phyloP scores from a whole-genome alignment of 2,113 vertebrate genomes.

The Eublepharis macularius region DNA sequence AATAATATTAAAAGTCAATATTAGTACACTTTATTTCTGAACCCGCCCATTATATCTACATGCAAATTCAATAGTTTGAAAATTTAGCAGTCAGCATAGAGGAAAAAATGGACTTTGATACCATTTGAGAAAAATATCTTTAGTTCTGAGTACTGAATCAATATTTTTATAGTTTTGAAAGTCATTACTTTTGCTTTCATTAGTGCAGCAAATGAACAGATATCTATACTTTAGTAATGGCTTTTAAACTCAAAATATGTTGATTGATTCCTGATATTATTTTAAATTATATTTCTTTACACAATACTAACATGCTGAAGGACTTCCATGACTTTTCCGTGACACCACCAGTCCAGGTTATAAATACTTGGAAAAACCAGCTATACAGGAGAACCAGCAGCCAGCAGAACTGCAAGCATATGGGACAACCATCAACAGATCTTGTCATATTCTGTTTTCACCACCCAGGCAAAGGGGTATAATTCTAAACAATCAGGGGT shows the following conservation, averaged over 20 bases:
- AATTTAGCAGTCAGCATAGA: slow-evolving; percentile 34
- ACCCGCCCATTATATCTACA: not conserved
- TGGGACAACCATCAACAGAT: too few species aligned
- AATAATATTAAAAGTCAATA: not conserved
- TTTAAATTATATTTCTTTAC: not conserved
- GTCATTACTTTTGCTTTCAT: slow-evolving; percentile 37
- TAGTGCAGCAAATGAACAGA: not conserved
- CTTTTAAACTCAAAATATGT: not conserved
- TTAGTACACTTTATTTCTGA: slow-evolving; percentile 16
- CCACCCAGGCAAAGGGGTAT: not conserved
- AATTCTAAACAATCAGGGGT: too few species aligned
- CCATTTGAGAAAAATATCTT: slow-evolving; percentile 28
- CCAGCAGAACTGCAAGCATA: too few species aligned
- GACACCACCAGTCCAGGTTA: too few species aligned
- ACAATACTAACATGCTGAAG: not conserved
- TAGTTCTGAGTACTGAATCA: slow-evolving; percentile 19
- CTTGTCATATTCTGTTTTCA: not conserved
- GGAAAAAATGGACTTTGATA: slow-evolving; percentile 20
- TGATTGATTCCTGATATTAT: not conserved
- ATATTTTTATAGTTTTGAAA: slow-evolving; percentile 22
- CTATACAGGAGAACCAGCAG: too few species aligned
- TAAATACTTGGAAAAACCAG: too few species aligned
- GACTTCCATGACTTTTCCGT: too few species aligned
- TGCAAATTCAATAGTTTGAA: slow-evolving; percentile 6
- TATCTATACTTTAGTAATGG: slow-evolving; percentile 5